A percentile compares a stretch with the other conserved stretches of the same genome.
phyloP scores from a whole-genome alignment of 1,140 invertebrate species.

The Arctopsyche grandis region DNA sequence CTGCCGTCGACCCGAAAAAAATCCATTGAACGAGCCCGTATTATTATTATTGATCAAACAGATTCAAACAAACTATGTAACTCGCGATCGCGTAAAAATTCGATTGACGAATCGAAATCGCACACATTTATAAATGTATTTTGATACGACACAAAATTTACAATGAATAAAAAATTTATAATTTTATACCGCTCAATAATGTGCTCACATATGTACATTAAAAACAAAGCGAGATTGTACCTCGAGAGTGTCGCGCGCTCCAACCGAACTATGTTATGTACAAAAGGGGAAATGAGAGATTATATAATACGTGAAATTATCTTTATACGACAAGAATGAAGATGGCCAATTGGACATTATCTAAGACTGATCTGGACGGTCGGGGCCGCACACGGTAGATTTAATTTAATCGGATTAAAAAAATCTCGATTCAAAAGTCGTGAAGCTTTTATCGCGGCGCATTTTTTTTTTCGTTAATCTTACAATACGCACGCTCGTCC shows the following conservation, averaged over 20 bases:
- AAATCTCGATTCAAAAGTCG: constrained; percentile 32
- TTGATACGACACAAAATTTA: no score
- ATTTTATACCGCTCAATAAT: no score
- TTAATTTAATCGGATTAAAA: constrained; percentile 27
- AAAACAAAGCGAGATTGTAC: neutral
- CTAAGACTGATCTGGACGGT: constrained; percentile 11
- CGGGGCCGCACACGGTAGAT: constrained; percentile 19
- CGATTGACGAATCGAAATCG: no score
- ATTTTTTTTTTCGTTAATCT: constrained; percentile 5
- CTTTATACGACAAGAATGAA: constrained; percentile 17
- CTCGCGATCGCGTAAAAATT: no score
- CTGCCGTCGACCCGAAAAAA: constrained; percentile 2
- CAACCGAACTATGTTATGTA: neutral
- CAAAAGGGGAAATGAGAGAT: constrained; percentile 21
- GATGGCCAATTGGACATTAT: constrained; percentile 22
- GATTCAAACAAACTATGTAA: no score
- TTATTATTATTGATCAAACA: no score
- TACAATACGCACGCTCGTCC: constrained; percentile 4
- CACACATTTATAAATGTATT: no score
- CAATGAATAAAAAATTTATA: no score
- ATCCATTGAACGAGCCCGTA: neutral
- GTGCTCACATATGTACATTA: no score
- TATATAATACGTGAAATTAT: constrained; percentile 35
- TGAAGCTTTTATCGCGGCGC: constrained; percentile 19
- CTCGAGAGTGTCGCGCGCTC: neutral